Percentiles rank a stretch among this genome's conserved stretches.
phyloP scores from a whole-genome alignment of 2,888 invertebrate species.

The Tortrix viridana region DNA sequence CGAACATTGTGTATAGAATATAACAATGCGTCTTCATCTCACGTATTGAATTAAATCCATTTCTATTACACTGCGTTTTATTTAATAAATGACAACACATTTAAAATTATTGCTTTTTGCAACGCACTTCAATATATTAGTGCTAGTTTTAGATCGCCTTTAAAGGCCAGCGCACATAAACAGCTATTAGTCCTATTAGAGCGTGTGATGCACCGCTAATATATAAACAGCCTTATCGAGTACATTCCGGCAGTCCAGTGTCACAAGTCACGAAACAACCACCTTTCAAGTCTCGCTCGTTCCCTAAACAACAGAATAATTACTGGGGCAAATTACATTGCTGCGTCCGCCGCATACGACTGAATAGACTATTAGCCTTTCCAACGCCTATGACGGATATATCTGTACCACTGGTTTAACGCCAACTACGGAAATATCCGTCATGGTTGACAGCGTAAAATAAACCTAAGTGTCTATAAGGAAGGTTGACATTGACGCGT shows the following conservation, averaged over 20 bases:
- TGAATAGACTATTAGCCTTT: no score
- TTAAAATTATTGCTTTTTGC: neutral
- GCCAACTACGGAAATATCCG: no score
- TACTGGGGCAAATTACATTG: no score
- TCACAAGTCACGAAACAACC: neutral
- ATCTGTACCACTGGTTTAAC: no score
- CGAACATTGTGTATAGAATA: slow-evolving; percentile 36
- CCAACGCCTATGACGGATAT: no score
- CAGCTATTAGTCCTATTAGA: neutral
- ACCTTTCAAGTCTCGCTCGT: no score
- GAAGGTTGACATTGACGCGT: no score
- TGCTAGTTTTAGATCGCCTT: slow-evolving; percentile 17
- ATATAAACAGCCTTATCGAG: slow-evolving; percentile 48
- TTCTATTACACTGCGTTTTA: slow-evolving; percentile 22
- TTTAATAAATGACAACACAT: neutral
- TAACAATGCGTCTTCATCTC: slow-evolving; percentile 18
- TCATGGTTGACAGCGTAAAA: no score
- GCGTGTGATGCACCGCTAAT: slow-evolving; percentile 17
- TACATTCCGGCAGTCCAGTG: neutral
- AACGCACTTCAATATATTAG: neutral
- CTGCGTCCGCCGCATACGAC: no score
- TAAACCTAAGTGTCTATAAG: no score
- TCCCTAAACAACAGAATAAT: no score
- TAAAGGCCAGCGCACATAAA: neutral
- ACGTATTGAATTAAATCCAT: slow-evolving; percentile 27